Percentiles rank a stretch among this genome's conserved stretches.
Conservation (phyloP, 2,888 invertebrate genomes). For the Pammene aurita region DNA sequence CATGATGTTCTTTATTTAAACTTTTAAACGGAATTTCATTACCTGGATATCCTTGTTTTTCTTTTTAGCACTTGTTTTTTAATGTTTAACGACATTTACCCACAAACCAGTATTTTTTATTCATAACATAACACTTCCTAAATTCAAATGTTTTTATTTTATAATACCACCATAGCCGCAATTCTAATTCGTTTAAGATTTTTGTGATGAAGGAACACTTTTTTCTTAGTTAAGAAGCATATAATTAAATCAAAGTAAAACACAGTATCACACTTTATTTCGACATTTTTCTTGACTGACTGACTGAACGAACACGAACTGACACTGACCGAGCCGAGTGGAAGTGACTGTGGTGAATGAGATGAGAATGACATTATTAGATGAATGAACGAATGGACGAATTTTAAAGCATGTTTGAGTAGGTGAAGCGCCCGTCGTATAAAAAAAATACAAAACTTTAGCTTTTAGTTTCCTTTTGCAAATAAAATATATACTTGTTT, state of each 20-base stretch:
- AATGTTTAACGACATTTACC: constrained; percentile 36
- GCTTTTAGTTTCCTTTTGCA: too few species aligned
- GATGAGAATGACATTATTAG: too few species aligned
- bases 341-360: background rate
- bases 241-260: constrained; percentile 20
- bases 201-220: constrained; percentile 21
- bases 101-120: constrained; percentile 24
- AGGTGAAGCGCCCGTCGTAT: background rate
- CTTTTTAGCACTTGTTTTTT: constrained; percentile 25
- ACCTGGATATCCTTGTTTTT: constrained; percentile 30
- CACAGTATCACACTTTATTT: constrained; percentile 24
- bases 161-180: background rate
- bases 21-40: background rate
- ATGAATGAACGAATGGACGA: background rate
- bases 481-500: background rate
- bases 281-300: constrained; percentile 8
- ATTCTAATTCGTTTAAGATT: background rate
- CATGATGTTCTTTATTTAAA: background rate
- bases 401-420: background rate
- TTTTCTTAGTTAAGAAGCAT: constrained; percentile 4
- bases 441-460: too few species aligned
- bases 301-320: background rate
- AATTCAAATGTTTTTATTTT: constrained; percentile 1
- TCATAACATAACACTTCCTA: constrained; percentile 24
- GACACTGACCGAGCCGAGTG: background rate